Evolutionary conservation across 1,140 invertebrate species (phyloP).

Genomic region (Musca domestica): DNA sequence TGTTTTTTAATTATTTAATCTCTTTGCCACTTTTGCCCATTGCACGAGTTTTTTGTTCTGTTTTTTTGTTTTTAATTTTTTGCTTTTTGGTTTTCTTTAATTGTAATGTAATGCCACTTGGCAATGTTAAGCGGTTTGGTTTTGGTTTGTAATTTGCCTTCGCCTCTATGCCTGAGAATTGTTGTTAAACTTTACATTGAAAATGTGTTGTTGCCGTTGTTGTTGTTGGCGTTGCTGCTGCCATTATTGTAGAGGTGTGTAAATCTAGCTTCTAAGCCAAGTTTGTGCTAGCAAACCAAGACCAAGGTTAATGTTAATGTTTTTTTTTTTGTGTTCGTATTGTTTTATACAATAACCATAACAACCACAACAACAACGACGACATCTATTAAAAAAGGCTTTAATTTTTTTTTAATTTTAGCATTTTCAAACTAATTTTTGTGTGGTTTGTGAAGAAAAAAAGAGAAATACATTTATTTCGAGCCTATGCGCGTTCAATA

Average conservation of each 20-base stretch:
- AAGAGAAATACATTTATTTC: conserved; percentile 33
- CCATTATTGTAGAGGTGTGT: conserved; percentile 11
- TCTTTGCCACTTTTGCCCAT: too few species aligned
- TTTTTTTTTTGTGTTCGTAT: not conserved
- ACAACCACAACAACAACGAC: too few species aligned
- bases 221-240: not conserved
- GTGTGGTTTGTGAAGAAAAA: too few species aligned
- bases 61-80: too few species aligned
- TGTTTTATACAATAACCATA: too few species aligned
- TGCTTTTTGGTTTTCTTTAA: not conserved
- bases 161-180: too few species aligned
- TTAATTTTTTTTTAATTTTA: conserved; percentile 5
- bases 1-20: not conserved
- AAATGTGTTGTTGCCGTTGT: not conserved
- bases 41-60: too few species aligned
- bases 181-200: too few species aligned
- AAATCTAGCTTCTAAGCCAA: conserved; percentile 12
- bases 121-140: conserved; percentile 16
- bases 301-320: conserved; percentile 21
- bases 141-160: not conserved
- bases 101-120: conserved; percentile 7
- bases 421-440: too few species aligned
- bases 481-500: too few species aligned
- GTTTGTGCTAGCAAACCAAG: conserved; percentile 5
- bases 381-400: too few species aligned